Base-by-base conservation (phyloP, 2,113 vertebrate genomes). In the Dicrurus megarhynchus region DNA sequence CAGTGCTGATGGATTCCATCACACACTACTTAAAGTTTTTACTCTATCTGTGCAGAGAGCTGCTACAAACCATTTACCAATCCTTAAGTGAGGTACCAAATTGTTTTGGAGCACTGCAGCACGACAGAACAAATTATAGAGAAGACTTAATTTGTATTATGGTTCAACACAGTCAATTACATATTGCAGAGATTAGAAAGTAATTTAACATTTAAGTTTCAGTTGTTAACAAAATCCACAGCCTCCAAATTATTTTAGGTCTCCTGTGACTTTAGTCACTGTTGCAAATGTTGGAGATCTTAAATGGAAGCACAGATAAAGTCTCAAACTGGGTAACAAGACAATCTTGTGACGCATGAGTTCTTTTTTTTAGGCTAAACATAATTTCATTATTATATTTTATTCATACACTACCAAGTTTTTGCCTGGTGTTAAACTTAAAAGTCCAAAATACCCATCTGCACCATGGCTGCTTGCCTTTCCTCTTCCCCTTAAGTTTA, bases 161-260 rank as follows among this genome's bases (percentile, higher is more conserved):
- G 95, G 97, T 95, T 97, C 97, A 98, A 97, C 96, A 97, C 95
- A 96, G 97, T 91, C 97, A 98, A 98, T 98, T 98, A 98, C 95
- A 97, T 98, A 97, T 93, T 95, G 95, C 95, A 97, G 89, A 95
- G 97, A 98, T 98, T 97, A 97, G 91, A 95, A 98, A 97, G 94
- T 93, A 97, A 98, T 97, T 97, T 79, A 97, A 95, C 93, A 97
- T 93, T 97, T 96, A 93, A 97, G 92, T 95, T 96, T 89, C 81
- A 71, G 84, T 67, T 97, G 84, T 89, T 97, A 96, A 95, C 96
- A 96, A 97, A 97, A 91, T 74, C 78, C 94, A 96, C 77, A 93
- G 75, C 22, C 32, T 93, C 93, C 85, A 69, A 91, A 93, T 95
- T 92, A 95, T 96, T 96, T 91, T 47, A 78, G 69, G 80, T 94